Percentiles rank a stretch among this genome's conserved stretches.
These are phyloP conservation scores for Aphidius colemani DNA, from an alignment of 2,888 invertebrate genomes.

Conservation along the genomic window DNA sequence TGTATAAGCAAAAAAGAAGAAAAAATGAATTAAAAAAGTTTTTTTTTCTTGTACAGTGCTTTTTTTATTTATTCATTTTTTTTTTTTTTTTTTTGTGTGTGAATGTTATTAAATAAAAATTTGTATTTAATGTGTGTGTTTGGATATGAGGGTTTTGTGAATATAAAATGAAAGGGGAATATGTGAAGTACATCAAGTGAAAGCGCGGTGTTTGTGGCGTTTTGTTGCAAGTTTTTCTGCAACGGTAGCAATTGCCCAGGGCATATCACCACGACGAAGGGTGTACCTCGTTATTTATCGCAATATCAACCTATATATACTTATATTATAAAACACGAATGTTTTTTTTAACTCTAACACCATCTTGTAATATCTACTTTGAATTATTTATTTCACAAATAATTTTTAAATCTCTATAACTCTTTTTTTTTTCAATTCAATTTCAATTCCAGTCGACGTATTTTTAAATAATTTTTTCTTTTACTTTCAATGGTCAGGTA, in stretches of 20 bases:
- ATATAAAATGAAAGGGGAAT: conserved; percentile 16
- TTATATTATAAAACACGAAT: conserved; percentile 42
- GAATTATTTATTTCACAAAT: not conserved
- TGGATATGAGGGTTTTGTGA: not conserved
- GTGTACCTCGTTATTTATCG: conserved; percentile 58
- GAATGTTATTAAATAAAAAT: too few relatives aligned
- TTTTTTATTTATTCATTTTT: too few relatives aligned
- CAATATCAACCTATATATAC: conserved; percentile 57
- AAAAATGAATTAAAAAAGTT: too few relatives aligned
- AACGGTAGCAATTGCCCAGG: conserved; percentile 55
- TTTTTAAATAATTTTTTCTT: too few relatives aligned
- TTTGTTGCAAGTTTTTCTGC: conserved; percentile 22
- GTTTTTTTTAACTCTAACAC: conserved; percentile 8
- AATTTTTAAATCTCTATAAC: not conserved
- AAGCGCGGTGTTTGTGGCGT: conserved; percentile 18
- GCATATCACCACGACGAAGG: conserved; percentile 48
- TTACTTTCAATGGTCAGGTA: too few relatives aligned
- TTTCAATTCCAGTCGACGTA: too few relatives aligned
- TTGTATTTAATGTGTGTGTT: conserved; percentile 6
- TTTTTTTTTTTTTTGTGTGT: too few relatives aligned
- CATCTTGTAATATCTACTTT: too few relatives aligned
- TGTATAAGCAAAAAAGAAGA: too few relatives aligned
- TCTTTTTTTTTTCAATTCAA: not conserved
- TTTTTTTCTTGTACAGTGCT: too few relatives aligned
- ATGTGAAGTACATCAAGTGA: conserved; percentile 11